These are phyloP conservation scores for Trichonephila clavata DNA, from an alignment of 1,140 invertebrate genomes.

Conservation along the genomic window DNA sequence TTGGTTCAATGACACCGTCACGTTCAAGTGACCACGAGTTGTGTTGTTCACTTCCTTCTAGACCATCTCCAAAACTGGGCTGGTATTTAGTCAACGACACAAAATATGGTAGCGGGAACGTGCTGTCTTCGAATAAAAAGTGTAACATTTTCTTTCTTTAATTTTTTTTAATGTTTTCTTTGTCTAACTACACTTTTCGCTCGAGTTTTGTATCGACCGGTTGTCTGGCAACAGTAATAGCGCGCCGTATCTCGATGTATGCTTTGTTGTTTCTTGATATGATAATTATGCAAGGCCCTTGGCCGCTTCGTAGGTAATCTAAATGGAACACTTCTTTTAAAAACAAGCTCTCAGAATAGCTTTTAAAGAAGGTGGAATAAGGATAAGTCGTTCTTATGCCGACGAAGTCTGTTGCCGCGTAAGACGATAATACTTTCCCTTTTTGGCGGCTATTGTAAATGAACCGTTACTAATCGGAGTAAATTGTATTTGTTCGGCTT, in stretches of 20 bases:
- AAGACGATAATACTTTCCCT: not conserved
- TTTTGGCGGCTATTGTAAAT: not conserved
- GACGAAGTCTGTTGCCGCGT: not conserved
- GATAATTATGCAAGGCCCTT: no score
- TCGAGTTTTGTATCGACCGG: no score
- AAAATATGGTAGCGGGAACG: not conserved
- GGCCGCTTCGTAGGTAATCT: not conserved
- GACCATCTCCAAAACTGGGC: slow-evolving; percentile 40
- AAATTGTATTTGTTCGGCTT: no score
- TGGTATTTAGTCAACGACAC: slow-evolving; percentile 5
- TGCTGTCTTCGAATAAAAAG: not conserved
- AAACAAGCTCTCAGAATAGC: not conserved
- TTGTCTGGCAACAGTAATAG: no score
- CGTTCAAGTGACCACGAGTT: slow-evolving; percentile 75
- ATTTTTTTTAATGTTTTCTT: not conserved
- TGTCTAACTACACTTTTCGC: no score
- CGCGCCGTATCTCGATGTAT: no score
- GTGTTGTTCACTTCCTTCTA: slow-evolving; percentile 66
- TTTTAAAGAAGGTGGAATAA: not conserved
- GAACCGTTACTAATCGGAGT: not conserved
- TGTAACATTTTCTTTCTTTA: not conserved
- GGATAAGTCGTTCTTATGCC: not conserved
- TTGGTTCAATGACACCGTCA: slow-evolving; percentile 74
- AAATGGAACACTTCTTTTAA: not conserved
- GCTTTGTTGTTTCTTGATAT: no score